Evolutionary conservation across 2,888 invertebrate genomes (phyloP).

Genomic region (Caenorhabditis virilis): DNA sequence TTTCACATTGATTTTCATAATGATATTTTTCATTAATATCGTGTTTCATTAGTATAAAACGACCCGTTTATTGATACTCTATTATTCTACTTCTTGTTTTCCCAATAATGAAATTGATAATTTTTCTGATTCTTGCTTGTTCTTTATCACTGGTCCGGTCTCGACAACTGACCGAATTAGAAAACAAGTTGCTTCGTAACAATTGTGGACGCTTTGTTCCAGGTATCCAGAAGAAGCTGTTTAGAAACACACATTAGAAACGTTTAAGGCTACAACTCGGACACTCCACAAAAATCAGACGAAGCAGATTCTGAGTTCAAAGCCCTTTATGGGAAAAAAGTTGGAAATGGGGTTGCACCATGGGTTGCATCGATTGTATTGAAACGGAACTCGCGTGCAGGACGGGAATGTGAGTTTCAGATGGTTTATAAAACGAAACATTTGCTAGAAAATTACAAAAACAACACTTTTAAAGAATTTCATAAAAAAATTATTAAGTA

Average conservation of each 20-base stretch:
- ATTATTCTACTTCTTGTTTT: neutral
- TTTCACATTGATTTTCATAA: too few relatives aligned
- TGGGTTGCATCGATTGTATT: constrained; percentile 24
- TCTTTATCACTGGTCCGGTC: neutral
- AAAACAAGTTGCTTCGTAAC: constrained; percentile 10
- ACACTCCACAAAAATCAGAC: neutral
- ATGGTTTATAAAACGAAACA: too few relatives aligned
- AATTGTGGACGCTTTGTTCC: constrained; percentile 32
- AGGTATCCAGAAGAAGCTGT: constrained; percentile 6
- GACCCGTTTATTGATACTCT: neutral
- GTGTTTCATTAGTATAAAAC: too few relatives aligned
- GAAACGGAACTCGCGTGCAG: constrained; percentile 8
- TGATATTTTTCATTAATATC: too few relatives aligned
- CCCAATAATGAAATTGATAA: neutral
- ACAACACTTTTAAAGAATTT: too few relatives aligned
- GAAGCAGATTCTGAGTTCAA: constrained; percentile 7
- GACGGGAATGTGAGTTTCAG: neutral
- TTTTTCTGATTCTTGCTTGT: neutral
- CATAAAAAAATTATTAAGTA: too few relatives aligned
- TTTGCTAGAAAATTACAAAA: too few relatives aligned
- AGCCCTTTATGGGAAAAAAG: constrained; percentile 19
- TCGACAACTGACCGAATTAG: constrained; percentile 6
- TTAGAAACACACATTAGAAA: neutral
- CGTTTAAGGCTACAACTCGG: constrained; percentile 6
- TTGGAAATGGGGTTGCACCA: constrained; percentile 16